phyloP scores from a whole-genome alignment of 2,113 vertebrate genomes.

The Parotia lawesii region DNA sequence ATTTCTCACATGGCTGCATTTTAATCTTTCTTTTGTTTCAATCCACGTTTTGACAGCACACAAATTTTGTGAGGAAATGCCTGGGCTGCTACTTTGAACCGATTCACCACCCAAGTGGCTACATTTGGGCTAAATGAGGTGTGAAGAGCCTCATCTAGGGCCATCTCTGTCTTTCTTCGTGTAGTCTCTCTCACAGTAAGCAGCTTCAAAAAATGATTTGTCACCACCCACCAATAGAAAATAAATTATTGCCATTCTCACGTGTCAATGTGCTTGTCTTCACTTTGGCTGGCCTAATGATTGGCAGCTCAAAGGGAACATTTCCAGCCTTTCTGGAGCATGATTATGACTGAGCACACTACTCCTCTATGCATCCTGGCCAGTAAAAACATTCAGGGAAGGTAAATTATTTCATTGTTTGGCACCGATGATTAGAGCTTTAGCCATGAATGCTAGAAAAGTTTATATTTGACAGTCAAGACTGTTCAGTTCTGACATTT shows the following conservation, averaged over 20 bases:
- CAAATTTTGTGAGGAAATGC: slow-evolving; percentile 82
- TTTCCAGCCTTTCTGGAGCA: slow-evolving; percentile 72
- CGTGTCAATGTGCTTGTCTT: slow-evolving; percentile 88
- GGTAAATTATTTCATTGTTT: slow-evolving; percentile 77
- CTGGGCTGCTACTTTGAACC: slow-evolving; percentile 82
- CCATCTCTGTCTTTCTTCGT: slow-evolving; percentile 76
- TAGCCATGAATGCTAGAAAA: slow-evolving; percentile 58
- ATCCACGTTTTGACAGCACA: slow-evolving; percentile 78
- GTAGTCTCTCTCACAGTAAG: slow-evolving; percentile 68
- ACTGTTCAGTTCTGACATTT: slow-evolving; percentile 56
- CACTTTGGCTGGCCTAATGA: slow-evolving; percentile 74
- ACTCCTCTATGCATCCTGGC: slow-evolving; percentile 61
- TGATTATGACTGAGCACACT: slow-evolving; percentile 68
- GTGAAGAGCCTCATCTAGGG: slow-evolving; percentile 91
- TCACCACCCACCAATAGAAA: slow-evolving; percentile 93
- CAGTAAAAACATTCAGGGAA: slow-evolving; percentile 73
- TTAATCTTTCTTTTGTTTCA: slow-evolving; percentile 66
- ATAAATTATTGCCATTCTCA: slow-evolving; percentile 93
- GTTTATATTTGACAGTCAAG: slow-evolving; percentile 62
- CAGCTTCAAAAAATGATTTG: slow-evolving; percentile 87
- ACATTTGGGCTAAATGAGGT: slow-evolving; percentile 96
- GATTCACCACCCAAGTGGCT: slow-evolving; percentile 94
- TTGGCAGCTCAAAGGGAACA: slow-evolving; percentile 76
- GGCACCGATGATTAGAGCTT: slow-evolving; percentile 68
- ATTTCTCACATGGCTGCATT: slow-evolving; percentile 51